Conservation (phyloP, 2,797 vertebrate genomes). For the Oceanodroma leucorhoa region DNA sequence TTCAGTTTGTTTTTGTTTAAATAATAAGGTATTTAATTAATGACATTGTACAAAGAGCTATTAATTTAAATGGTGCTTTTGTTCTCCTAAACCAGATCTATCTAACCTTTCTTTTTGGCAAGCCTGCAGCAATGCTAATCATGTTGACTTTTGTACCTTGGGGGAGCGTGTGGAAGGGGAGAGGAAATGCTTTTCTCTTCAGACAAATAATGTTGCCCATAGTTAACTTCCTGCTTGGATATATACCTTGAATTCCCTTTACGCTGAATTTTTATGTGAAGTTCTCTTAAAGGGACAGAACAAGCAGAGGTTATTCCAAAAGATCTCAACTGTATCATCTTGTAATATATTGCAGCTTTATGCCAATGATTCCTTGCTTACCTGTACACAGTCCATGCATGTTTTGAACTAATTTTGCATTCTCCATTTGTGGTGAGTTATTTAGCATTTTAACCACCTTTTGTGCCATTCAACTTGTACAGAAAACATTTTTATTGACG, state of each 20-base stretch:
- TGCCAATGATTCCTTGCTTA: conserved; percentile 78
- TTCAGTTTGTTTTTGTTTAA: conserved; percentile 48
- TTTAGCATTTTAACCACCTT: conserved; percentile 71
- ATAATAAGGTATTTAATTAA: conserved; percentile 65
- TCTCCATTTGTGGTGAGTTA: conserved; percentile 74
- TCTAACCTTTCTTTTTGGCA: conserved; percentile 55
- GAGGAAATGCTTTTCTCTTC: conserved; percentile 51
- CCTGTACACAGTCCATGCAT: conserved; percentile 76
- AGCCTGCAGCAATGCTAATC: conserved; percentile 27
- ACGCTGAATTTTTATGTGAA: conserved; percentile 32
- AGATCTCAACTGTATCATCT: conserved; percentile 73
- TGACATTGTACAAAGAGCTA: conserved; percentile 53
- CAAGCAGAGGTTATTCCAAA: conserved; percentile 69
- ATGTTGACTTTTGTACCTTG: conserved; percentile 32
- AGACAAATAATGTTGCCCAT: conserved; percentile 3
- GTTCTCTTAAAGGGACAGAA: conserved; percentile 46
- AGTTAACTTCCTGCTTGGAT: conserved; percentile 55
- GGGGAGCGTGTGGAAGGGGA: conserved; percentile 33
- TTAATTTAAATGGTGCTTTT: conserved; percentile 60
- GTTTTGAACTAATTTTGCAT: conserved; percentile 76
- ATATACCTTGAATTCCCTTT: conserved; percentile 44
- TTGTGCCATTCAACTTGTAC: conserved; percentile 82
- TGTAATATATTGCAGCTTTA: conserved; percentile 83
- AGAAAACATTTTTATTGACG: conserved; percentile 79
- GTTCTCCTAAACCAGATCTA: conserved; percentile 48